Base-by-base conservation (phyloP, 2,113 vertebrate species). In the Pelecanoides urinatrix region DNA sequence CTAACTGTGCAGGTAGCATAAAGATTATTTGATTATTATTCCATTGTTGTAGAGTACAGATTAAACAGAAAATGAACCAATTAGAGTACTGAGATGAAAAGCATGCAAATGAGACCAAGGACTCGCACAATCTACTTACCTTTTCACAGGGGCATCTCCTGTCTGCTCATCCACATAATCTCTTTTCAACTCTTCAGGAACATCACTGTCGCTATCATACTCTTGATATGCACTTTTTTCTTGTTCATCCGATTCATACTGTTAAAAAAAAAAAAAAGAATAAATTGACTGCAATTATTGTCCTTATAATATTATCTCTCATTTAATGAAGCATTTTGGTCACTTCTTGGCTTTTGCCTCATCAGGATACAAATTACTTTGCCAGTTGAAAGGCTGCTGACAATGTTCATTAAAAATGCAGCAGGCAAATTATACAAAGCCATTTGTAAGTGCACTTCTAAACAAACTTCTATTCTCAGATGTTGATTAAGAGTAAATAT, bases 101-200 rank as follows among this genome's bases (percentile, higher is more conserved):
- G 7, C 40, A 58, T 65, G 13, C 26, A 55, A 52, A 79, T 80
- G 68, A 89, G 34, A 72, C 53, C 44, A 84, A 78, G n/a, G 38
- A 75, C 12, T 40, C 42, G 27, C 9, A 56, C 11, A 62, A 16
- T 6, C 44, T 25, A 40, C 55, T 71, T 90, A 99, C 99, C 99
- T 99, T 96, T 99, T 99, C 65, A 99, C 98, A 2, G 99, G 99
- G 17, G 84, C 97, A 52, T 99, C 99, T 19, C 99, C 99, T 6
- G 99, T 99, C 97, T 99, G 99, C 96, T 99, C 99, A 84, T 99
- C 99, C 71, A 99, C 99, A 42, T 98, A 99, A 97, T 99, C 99
- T 86, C 99, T 99, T 97, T 99, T 99, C 40, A 99, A 97, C 75
- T 99, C 99, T 68, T 99, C 99, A 0, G 99, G 98, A 76, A 99